A percentile compares a stretch with the other conserved stretches of the same genome.
Evolutionary conservation across 2,888 invertebrate species (phyloP).

Genomic region (Drosophila monieri): DNA sequence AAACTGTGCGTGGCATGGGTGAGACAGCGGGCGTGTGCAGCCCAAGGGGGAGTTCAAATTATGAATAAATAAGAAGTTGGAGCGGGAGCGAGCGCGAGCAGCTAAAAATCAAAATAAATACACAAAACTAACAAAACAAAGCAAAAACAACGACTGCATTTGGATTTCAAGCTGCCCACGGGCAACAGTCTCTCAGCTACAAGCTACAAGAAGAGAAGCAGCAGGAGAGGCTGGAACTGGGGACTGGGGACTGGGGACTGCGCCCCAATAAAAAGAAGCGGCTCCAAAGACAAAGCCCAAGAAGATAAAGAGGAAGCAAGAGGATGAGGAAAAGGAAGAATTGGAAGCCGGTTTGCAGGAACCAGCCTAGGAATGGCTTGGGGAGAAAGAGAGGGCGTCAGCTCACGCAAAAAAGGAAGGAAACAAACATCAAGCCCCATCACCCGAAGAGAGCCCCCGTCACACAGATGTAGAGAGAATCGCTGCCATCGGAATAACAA

Average conservation of each 20-base stretch:
- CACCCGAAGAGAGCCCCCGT: constrained; percentile 5
- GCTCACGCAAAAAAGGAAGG: constrained; percentile 74
- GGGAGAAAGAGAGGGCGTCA: constrained; percentile 32
- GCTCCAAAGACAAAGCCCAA: constrained; percentile 33
- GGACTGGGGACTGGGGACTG: constrained; percentile 3
- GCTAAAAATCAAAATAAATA: constrained; percentile 71
- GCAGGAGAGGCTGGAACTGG: neutral
- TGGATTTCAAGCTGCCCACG: constrained; percentile 44
- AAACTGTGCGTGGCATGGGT: constrained; percentile 64
- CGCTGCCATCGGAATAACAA: constrained; percentile 16
- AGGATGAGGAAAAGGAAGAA: constrained; percentile 1
- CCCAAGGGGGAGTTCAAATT: constrained; percentile 68
- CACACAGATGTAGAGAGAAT: constrained; percentile 8
- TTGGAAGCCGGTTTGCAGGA: constrained; percentile 74
- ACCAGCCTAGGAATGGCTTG: constrained; percentile 35
- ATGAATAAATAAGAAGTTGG: constrained; percentile 68
- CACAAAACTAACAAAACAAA: constrained; percentile 46
- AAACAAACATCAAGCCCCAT: constrained; percentile 72
- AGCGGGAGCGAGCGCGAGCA: constrained; percentile 19
- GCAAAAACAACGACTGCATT: constrained; percentile 43
- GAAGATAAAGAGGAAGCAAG: constrained; percentile 14
- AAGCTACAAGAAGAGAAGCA: neutral
- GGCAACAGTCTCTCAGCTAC: constrained; percentile 1
- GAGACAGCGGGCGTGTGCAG: too few species aligned
- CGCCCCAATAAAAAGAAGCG: constrained; percentile 21